Conservation (phyloP, 2,888 invertebrate genomes). For the Torymus texanus region DNA sequence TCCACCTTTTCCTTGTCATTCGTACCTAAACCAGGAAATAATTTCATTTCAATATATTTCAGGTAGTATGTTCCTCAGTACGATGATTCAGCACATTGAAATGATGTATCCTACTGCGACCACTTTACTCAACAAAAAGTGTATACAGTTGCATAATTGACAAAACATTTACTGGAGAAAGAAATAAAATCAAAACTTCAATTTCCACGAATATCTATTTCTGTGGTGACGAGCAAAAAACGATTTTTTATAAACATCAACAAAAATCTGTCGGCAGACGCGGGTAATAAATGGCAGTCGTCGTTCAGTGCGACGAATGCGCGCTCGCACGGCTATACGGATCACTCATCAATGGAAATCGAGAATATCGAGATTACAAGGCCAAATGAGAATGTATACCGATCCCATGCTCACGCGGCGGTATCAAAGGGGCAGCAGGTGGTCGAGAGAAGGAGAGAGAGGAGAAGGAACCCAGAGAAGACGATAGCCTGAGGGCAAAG, state of each 20-base stretch:
- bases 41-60: background rate
- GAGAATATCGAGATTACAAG: conserved; percentile 70
- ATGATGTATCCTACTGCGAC: background rate
- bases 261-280: background rate
- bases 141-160: background rate
- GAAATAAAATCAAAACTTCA: no score
- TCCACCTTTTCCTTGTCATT: no score
- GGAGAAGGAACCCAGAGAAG: conserved; percentile 1
- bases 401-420: conserved; percentile 61
- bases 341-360: conserved; percentile 53
- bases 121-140: background rate
- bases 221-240: background rate
- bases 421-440: conserved; percentile 75
- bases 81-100: conserved; percentile 2
- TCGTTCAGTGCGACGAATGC: conserved; percentile 36
- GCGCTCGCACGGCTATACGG: conserved; percentile 32
- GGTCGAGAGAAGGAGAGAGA: conserved; percentile 64
- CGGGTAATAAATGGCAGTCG: conserved; percentile 39
- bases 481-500: conserved; percentile 63
- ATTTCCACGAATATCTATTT: no score
- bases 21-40: background rate
- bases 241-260: conserved; percentile 3
- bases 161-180: no score
- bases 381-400: conserved; percentile 71
- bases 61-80: no score